Conservation (phyloP, 2,888 invertebrate genomes). For the Cremastinae sp. region DNA sequence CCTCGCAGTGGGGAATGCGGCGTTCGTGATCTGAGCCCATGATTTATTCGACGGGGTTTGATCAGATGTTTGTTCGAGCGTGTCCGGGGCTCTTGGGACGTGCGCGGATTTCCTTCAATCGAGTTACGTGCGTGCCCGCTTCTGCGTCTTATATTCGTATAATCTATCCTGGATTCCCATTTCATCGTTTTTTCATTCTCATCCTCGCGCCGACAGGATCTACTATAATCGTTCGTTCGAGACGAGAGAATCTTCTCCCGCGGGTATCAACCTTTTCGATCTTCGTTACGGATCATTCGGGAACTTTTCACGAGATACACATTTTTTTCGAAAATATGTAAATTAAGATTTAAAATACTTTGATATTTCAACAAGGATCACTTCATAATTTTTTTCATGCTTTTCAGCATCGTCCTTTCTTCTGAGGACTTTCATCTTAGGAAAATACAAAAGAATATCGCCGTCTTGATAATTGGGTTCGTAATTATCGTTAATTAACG, state of each 20-base stretch:
- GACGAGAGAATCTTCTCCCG: constrained; percentile 2
- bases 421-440: too few relatives aligned
- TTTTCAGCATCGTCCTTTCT: too few relatives aligned
- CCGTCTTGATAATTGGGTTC: constrained; percentile 72
- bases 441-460: too few relatives aligned
- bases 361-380: too few relatives aligned
- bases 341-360: too few relatives aligned
- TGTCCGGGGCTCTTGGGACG: constrained; percentile 52
- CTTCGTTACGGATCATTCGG: constrained; percentile 7
- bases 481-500: constrained; percentile 78
- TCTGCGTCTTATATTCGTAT: constrained; percentile 34
- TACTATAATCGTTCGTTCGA: constrained; percentile 40
- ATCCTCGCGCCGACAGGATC: background rate
- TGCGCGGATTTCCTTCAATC: constrained; percentile 58
- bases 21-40: constrained; percentile 46
- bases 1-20: background rate
- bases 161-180: constrained; percentile 26
- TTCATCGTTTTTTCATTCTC: background rate
- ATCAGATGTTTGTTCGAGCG: constrained; percentile 61
- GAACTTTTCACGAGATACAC: background rate
- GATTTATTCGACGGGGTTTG: constrained; percentile 55
- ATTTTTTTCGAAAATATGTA: too few relatives aligned
- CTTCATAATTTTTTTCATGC: too few relatives aligned
- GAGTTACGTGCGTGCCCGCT: constrained; percentile 43
- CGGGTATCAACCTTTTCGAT: constrained; percentile 7